Percentiles rank a stretch among this genome's conserved stretches.
Conservation (phyloP, 1,140 invertebrate species). For the Anastrepha obliqua region DNA sequence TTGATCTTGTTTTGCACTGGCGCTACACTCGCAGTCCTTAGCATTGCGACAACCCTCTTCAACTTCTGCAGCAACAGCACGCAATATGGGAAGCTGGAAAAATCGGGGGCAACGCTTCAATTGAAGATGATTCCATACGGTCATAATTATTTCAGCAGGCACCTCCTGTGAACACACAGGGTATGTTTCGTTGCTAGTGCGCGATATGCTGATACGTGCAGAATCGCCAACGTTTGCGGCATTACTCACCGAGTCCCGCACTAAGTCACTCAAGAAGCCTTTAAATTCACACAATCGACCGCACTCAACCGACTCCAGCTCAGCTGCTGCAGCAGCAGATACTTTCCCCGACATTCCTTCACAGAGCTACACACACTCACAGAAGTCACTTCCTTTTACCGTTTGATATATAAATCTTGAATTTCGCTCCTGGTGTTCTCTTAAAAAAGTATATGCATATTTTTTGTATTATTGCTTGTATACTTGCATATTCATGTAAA, state of each 20-base stretch:
- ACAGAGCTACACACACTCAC: not conserved
- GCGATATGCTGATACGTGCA: constrained; percentile 64
- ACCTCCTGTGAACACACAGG: constrained; percentile 64
- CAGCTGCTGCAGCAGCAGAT: not conserved
- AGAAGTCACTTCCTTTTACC: too few relatives aligned
- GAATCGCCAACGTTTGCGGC: constrained; percentile 46
- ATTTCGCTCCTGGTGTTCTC: not conserved
- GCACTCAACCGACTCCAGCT: constrained; percentile 59
- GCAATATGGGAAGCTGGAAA: constrained; percentile 64
- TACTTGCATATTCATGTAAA: not conserved
- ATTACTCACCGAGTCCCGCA: constrained; percentile 52
- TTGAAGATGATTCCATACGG: constrained; percentile 65
- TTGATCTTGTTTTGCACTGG: constrained; percentile 34
- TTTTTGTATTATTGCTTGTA: not conserved
- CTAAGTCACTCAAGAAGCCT: constrained; percentile 59
- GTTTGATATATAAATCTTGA: not conserved
- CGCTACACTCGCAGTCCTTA: constrained; percentile 65
- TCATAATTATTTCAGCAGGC: constrained; percentile 63
- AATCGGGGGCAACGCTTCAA: constrained; percentile 61
- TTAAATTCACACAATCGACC: constrained; percentile 64
- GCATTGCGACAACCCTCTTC: constrained; percentile 62
- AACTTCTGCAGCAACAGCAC: constrained; percentile 58
- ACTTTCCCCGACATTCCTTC: constrained; percentile 30
- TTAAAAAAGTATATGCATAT: not conserved
- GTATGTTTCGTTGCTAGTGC: constrained; percentile 68